These are phyloP conservation scores for Chrysolina haemoptera DNA, from an alignment of 2,888 invertebrate species.

Conservation along the genomic window DNA sequence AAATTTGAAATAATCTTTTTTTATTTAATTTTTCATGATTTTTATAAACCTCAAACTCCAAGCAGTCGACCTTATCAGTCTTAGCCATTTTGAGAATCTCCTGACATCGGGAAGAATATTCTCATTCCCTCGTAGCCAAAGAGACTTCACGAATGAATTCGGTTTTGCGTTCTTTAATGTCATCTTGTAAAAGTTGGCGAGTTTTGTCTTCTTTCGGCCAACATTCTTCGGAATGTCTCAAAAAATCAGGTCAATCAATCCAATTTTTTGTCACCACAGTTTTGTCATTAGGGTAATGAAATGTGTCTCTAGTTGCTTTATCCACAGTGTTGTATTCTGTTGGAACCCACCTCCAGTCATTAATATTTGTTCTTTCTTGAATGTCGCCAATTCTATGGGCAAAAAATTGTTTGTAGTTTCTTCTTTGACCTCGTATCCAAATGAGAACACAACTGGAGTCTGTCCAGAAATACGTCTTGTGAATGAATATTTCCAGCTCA, in stretches of 20 bases:
- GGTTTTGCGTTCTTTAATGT: neutral
- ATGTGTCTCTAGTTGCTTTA: conserved; percentile 9
- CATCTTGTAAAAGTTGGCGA: neutral
- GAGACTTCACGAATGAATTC: neutral
- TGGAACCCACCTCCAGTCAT: conserved; percentile 2
- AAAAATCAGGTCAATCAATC: conserved; percentile 1
- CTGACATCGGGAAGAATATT: neutral
- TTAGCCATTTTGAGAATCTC: conserved; percentile 2
- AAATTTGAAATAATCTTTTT: neutral
- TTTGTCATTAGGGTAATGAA: neutral
- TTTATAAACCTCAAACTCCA: neutral
- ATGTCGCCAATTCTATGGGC: neutral
- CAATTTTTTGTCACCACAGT: neutral
- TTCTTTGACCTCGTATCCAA: no score
- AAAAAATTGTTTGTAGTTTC: neutral
- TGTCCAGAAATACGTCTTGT: neutral
- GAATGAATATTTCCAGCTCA: neutral
- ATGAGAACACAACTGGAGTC: neutral
- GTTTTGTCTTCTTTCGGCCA: neutral
- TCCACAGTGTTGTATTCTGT: neutral
- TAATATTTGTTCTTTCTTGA: neutral
- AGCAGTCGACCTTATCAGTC: neutral
- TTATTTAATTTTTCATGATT: neutral
- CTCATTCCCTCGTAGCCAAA: neutral
- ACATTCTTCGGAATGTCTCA: neutral